Base-by-base conservation (phyloP, 1,140 invertebrate genomes). In the Patella vulgata region DNA sequence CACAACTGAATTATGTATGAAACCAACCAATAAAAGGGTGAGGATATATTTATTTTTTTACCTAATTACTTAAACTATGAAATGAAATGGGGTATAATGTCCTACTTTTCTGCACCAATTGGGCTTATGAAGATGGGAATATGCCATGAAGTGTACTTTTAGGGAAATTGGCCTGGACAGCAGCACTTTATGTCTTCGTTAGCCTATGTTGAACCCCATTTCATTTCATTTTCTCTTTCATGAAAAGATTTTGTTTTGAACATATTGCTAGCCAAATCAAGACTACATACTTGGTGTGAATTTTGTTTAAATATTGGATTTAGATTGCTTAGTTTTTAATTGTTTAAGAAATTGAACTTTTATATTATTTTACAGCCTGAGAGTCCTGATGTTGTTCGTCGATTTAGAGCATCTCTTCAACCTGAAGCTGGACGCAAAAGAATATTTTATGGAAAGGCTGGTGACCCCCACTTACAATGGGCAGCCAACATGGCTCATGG, bases 401-500 rank as follows among this genome's bases (percentile, higher is more conserved):
- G 72, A 44, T 84, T 84, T 60, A 66, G 78, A 27, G 77, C 71
- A 6, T 77, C 75, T 28, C 61, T 73, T 27, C 50, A 65, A 17
- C 83, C 83, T 25, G 80, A 78, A 66, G 77, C 80, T 61, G 81
- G 81, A 19, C 62, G 77, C 51, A 78, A 66, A 63, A 66, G 75
- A 28, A 69, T 84, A 1, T 82, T 82, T 46, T 82, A 84, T 70
- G 82, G 81, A 19, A 82, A 69, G 66, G 78, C 82, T 14, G 61
- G 68, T 54, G 83, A 85, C 33, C 81, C 83, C 27, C 78, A 83
- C 30, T 60, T 55, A 36, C 63, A 78, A 58, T 78, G 74, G 77
- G 81, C 81, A 44, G 72, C 63, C 23, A 69, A 79, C 21, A 84
- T 83, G 77, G 71, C 68, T 2, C 83, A 85, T 74, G 83, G 83